Evolutionary conservation across 2,113 vertebrate species (phyloP).

Genomic region (Maccullochella peelii): DNA sequence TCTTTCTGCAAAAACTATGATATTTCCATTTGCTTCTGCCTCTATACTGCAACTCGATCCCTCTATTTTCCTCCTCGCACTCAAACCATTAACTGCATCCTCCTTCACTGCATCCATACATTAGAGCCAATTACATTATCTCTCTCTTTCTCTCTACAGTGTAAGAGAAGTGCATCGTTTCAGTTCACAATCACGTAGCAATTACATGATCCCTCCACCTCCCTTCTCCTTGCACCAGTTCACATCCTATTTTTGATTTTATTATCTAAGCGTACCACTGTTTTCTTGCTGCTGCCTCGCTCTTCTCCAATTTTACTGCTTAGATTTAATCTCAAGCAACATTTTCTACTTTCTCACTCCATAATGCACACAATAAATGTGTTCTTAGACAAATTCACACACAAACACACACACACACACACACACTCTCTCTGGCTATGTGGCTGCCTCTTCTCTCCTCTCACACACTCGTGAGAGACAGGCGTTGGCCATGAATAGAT

Average conservation of each 20-base stretch:
- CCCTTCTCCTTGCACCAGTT: slow-evolving; percentile 16
- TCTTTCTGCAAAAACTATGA: slow-evolving; percentile 23
- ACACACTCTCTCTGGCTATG: slow-evolving; percentile 25
- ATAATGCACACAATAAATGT: slow-evolving; percentile 37
- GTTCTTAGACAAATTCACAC: slow-evolving; percentile 28
- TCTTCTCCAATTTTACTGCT: slow-evolving; percentile 16
- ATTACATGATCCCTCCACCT: slow-evolving; percentile 27
- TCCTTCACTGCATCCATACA: slow-evolving; percentile 26
- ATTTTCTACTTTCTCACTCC: slow-evolving; percentile 21
- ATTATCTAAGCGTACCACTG: background rate
- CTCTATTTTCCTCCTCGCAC: slow-evolving; percentile 1
- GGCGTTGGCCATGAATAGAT: slow-evolving; percentile 73
- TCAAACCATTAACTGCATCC: slow-evolving; percentile 27
- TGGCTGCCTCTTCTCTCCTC: slow-evolving; percentile 43
- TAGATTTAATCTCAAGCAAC: slow-evolving; percentile 4
- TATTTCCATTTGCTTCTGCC: background rate
- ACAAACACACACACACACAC: slow-evolving; percentile 7
- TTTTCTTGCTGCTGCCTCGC: slow-evolving; percentile 3
- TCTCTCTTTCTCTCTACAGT: slow-evolving; percentile 5
- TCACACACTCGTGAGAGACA: slow-evolving; percentile 52
- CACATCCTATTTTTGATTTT: slow-evolving; percentile 7
- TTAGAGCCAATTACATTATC: slow-evolving; percentile 41
- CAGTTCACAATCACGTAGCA: slow-evolving; percentile 30
- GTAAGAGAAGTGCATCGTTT: slow-evolving; percentile 37
- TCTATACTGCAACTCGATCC: slow-evolving; percentile 1